A percentile compares a stretch with the other conserved stretches of the same genome.
Evolutionary conservation across 2,797 vertebrate genomes (phyloP).

Genomic region (Aratinga solstitialis): DNA sequence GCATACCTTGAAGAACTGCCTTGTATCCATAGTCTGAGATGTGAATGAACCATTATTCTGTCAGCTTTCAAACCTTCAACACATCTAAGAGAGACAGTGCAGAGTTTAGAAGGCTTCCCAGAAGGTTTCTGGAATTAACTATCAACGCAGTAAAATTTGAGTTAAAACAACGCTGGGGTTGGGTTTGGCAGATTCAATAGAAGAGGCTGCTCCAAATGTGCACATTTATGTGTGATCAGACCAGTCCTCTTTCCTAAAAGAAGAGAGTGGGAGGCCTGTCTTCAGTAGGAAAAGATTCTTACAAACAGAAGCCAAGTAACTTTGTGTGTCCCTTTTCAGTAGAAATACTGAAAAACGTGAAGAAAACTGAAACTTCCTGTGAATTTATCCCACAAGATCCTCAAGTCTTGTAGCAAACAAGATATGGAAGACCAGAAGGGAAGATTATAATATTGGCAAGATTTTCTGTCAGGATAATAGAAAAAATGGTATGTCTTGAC

Average conservation of each 20-base stretch:
- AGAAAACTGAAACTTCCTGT: background rate
- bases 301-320: background rate
- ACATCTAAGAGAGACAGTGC: background rate
- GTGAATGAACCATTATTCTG: slow-evolving; percentile 8
- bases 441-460: background rate
- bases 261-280: background rate
- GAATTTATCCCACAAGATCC: background rate
- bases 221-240: background rate
- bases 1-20: background rate
- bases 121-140: background rate
- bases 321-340: background rate
- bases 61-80: slow-evolving; percentile 6
- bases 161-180: background rate
- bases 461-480: background rate
- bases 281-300: background rate
- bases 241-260: background rate
- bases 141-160: background rate
- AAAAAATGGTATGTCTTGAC: background rate
- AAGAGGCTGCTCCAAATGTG: background rate
- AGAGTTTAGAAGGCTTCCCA: background rate
- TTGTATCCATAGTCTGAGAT: background rate
- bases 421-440: background rate
- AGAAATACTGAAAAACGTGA: background rate
- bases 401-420: background rate
- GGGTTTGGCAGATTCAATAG: background rate